Conservation (phyloP, 2,797 vertebrate genomes). For the Myotis daubentonii region DNA sequence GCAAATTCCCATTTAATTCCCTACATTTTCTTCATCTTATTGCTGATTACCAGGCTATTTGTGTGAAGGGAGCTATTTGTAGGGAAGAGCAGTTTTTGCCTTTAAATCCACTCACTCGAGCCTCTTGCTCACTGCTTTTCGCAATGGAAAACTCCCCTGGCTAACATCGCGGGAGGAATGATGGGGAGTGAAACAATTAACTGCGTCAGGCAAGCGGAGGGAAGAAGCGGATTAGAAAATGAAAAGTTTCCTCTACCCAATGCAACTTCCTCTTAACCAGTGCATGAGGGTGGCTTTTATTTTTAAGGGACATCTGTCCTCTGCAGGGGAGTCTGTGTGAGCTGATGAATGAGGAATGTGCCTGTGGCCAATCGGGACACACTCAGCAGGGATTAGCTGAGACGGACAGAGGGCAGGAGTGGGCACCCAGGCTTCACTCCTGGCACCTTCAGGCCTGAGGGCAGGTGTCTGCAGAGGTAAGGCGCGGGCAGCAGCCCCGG, state of each 20-base stretch:
- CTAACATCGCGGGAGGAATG: not conserved
- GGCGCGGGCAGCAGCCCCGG: not conserved
- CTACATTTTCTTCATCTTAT: slow-evolving; percentile 61
- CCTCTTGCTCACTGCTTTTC: not conserved
- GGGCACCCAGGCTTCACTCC: not conserved
- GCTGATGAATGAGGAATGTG: not conserved
- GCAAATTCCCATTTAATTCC: slow-evolving; percentile 66
- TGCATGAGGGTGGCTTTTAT: not conserved
- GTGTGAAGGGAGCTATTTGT: slow-evolving; percentile 60
- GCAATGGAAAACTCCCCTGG: not conserved
- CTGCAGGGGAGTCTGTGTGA: not conserved
- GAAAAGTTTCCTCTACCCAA: not conserved
- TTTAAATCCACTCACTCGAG: slow-evolving; percentile 13
- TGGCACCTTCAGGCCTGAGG: not conserved
- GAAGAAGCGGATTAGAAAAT: not conserved
- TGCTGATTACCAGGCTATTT: slow-evolving; percentile 59
- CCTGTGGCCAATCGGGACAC: rapidly evolving
- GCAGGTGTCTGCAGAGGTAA: rapidly evolving
- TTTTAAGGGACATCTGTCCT: not conserved
- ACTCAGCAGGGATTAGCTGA: not conserved
- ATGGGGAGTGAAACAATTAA: not conserved
- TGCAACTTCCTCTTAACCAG: not conserved
- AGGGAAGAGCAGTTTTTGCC: slow-evolving; percentile 50
- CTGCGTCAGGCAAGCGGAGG: not conserved
- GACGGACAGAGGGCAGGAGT: not conserved